Base-by-base conservation (phyloP, 2,888 invertebrate genomes). In the Gymnoscelis rufifasciata region DNA sequence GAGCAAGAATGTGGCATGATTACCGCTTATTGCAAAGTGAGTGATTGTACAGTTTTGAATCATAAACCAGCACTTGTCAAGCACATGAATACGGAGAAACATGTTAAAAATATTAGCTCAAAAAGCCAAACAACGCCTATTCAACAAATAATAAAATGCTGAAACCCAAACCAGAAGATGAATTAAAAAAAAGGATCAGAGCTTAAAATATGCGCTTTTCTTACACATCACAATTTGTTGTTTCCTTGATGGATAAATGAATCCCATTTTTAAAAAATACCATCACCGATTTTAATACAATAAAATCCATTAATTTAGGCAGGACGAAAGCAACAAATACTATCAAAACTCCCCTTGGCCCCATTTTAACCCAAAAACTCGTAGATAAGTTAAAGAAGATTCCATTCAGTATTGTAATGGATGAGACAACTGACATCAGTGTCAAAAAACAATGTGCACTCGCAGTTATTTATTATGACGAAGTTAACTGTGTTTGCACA, bases 401-500 rank as follows among this genome's bases (percentile, higher is more conserved):
- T 6, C 26, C 4, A 23, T 23, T 23, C 23, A 3, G 6, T 23
- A 4, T 23, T 23, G 23, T 23, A 23, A 23, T n/a, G n/a, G 6
- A 23, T 23, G 23, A 4, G 23, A 4, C 3, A 23, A 23, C 4
- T 23, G 23, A 23, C 23, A 6, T 6, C 3, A 23, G 6, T 6
- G 6, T 3, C 3, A 23, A 23, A 23, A 23, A 26, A 26, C 6
- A 6, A 26, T 26, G 26, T 7, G 26, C 26, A 26, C 8, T 23
- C 6, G 23, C 23, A 23, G 23, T 23, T 23, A 23, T 23, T 5
- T 23, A 23, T 23, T 23, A 23, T 23, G 23, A 23, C 23, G 23
- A 23, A 23, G 23, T 23, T 5, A 6, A 43, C n/a, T 26, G 12
- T 7, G 50, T 54, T 41, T 10, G 33, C 26, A 54, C 51, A 35